Conservation (phyloP, 2,113 vertebrate genomes). For the Phalacrocorax pelagicus region DNA sequence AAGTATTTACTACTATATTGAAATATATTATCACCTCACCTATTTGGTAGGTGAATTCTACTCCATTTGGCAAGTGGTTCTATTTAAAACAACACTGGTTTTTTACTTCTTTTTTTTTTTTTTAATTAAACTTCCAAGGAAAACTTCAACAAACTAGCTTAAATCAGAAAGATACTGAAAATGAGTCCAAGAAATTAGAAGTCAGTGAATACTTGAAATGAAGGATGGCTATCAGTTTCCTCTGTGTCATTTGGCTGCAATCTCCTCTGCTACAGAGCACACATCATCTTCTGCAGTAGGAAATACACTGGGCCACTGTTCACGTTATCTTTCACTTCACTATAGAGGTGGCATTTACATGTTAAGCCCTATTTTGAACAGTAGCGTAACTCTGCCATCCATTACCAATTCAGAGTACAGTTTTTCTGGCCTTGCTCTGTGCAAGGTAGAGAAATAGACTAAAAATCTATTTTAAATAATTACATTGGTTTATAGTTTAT, state of each 20-base stretch:
- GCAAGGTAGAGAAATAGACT: not conserved
- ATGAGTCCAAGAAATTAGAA: not conserved
- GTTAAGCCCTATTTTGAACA: not conserved
- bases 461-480: not conserved
- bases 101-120: too few relatives aligned
- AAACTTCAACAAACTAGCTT: not conserved
- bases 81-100: not conserved
- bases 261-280: not conserved
- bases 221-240: not conserved
- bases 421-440: not conserved
- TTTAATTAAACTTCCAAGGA: not conserved
- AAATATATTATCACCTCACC: not conserved
- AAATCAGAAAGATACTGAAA: not conserved
- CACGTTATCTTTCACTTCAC: not conserved
- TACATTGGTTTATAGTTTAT: not conserved
- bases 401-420: not conserved
- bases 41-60: not conserved
- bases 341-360: not conserved
- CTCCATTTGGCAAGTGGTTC: not conserved
- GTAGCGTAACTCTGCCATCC: not conserved
- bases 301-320: not conserved
- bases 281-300: not conserved
- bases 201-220: not conserved
- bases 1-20: not conserved
- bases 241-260: not conserved